Evolutionary conservation across 2,888 invertebrate genomes (phyloP).

Genomic region (Phlogophora meticulosa): DNA sequence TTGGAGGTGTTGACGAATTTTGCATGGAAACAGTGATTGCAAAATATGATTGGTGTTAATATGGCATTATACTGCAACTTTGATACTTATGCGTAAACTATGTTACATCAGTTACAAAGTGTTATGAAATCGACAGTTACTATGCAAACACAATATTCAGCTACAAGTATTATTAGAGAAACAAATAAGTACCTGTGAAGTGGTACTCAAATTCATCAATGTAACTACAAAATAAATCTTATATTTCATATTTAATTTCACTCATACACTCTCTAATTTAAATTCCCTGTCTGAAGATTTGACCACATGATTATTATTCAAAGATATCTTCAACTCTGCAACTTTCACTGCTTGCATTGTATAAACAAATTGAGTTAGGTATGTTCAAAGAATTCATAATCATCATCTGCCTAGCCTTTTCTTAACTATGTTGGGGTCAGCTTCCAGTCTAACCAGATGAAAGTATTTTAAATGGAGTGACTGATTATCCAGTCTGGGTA

Average conservation of each 20-base stretch:
- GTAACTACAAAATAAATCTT: slow-evolving; percentile 12
- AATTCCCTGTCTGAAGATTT: slow-evolving; percentile 19
- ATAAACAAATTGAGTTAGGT: slow-evolving; percentile 20
- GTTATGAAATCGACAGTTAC: slow-evolving; percentile 27
- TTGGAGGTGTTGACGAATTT: neutral
- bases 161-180: neutral
- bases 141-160: slow-evolving; percentile 13
- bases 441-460: too few species aligned
- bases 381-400: slow-evolving; percentile 25
- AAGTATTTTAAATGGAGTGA: too few species aligned
- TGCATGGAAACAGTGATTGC: slow-evolving; percentile 1
- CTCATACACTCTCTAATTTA: slow-evolving; percentile 44
- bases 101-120: slow-evolving; percentile 28
- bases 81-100: slow-evolving; percentile 20
- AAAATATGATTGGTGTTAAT: neutral
- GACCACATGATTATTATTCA: slow-evolving; percentile 43
- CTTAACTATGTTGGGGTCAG: too few species aligned
- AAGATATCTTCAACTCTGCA: slow-evolving; percentile 22
- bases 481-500: too few species aligned
- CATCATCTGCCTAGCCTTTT: too few species aligned
- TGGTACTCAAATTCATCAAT: neutral
- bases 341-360: slow-evolving; percentile 55
- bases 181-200: neutral
- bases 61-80: slow-evolving; percentile 22
- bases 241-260: slow-evolving; percentile 7